These are phyloP conservation scores for Pseudopleuronectes americanus DNA, from an alignment of 2,797 vertebrate species.

Conservation along the genomic window DNA sequence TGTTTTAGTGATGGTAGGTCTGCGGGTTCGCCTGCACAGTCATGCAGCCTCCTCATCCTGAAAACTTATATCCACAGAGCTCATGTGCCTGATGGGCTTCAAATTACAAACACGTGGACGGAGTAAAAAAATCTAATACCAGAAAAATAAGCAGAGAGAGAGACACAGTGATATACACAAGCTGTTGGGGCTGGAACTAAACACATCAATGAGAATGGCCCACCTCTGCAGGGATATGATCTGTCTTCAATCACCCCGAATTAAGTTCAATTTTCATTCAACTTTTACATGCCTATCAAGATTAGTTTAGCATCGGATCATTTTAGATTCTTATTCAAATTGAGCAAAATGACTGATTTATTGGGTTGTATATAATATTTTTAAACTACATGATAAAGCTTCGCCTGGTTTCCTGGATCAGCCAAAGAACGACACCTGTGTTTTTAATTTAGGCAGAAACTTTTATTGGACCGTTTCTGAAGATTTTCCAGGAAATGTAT, in stretches of 20 bases:
- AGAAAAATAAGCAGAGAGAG: slow-evolving; percentile 12
- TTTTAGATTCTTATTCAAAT: not conserved
- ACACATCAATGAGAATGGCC: slow-evolving; percentile 16
- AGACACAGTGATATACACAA: slow-evolving; percentile 6
- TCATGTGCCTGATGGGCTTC: slow-evolving; percentile 35
- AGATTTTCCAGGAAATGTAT: not conserved
- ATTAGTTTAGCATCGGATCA: not conserved
- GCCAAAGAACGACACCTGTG: not conserved
- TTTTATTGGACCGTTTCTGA: not conserved
- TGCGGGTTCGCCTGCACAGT: slow-evolving; percentile 34
- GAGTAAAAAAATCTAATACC: slow-evolving; percentile 41
- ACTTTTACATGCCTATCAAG: not conserved
- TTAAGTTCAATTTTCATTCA: not conserved
- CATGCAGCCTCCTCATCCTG: slow-evolving; percentile 34
- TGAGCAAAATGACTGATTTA: not conserved
- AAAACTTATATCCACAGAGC: slow-evolving; percentile 21
- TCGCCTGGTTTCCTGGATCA: not conserved
- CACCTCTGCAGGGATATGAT: slow-evolving; percentile 13
- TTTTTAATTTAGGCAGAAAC: not conserved
- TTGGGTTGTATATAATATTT: not conserved
- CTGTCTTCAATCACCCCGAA: not conserved
- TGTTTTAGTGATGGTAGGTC: not conserved
- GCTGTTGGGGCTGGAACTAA: not conserved
- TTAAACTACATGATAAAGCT: not conserved
- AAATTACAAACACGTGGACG: slow-evolving; percentile 45